phyloP scores from a whole-genome alignment of 2,888 invertebrate genomes.

The Spicauda simplicius region DNA sequence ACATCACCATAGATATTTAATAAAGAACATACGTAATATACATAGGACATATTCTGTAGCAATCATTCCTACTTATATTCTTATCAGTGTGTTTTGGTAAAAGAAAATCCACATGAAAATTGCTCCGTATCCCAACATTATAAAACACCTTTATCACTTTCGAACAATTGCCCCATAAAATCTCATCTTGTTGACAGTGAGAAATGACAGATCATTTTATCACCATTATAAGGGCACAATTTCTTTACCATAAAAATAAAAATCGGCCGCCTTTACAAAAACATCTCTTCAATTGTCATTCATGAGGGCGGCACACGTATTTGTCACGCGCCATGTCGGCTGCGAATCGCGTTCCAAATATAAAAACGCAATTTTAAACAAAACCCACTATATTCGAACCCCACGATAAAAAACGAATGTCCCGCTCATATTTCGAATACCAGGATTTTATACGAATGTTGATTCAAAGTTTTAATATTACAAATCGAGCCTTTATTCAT shows the following conservation, averaged over 20 bases:
- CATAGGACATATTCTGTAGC: too few relatives aligned
- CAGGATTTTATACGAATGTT: slow-evolving; percentile 36
- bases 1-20: too few relatives aligned
- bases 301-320: slow-evolving; percentile 81
- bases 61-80: background rate
- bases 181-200: slow-evolving; percentile 77
- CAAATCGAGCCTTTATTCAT: slow-evolving; percentile 4
- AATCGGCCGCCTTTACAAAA: slow-evolving; percentile 81
- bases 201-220: slow-evolving; percentile 81
- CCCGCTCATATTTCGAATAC: slow-evolving; percentile 59
- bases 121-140: background rate
- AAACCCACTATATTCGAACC: slow-evolving; percentile 74
- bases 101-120: background rate
- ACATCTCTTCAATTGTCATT: slow-evolving; percentile 85
- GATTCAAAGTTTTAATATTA: slow-evolving; percentile 15
- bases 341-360: slow-evolving; percentile 81
- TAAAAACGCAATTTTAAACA: slow-evolving; percentile 85
- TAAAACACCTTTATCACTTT: slow-evolving; percentile 56
- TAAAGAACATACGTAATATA: too few relatives aligned
- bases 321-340: slow-evolving; percentile 80
- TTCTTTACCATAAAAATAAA: slow-evolving; percentile 83
- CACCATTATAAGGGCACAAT: slow-evolving; percentile 81
- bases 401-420: slow-evolving; percentile 79
- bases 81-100: background rate
- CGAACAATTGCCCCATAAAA: slow-evolving; percentile 78